phyloP scores from a whole-genome alignment of 2,888 invertebrate species.

The Apamea monoglypha region DNA sequence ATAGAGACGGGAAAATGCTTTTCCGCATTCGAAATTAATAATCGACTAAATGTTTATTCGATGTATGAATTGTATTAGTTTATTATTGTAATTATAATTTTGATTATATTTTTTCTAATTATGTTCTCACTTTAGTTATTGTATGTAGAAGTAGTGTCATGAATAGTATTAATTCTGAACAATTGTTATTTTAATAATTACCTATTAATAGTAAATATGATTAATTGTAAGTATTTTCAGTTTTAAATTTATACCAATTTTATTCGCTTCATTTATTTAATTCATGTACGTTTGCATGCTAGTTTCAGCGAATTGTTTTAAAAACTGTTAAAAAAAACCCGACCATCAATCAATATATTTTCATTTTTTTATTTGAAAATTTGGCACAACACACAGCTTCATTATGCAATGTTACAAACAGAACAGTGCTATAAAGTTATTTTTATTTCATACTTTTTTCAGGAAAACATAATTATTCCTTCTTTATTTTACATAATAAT shows the following conservation, averaged over 20 bases:
- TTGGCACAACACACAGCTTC: background rate
- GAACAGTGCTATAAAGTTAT: too few species aligned
- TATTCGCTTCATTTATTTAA: too few species aligned
- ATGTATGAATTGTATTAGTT: conserved; percentile 6
- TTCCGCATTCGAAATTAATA: conserved; percentile 28
- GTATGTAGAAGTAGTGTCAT: background rate
- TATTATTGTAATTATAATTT: background rate
- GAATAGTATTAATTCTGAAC: background rate
- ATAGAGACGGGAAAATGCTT: conserved; percentile 31
- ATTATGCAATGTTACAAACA: background rate
- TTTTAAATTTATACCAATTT: background rate
- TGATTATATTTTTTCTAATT: too few species aligned
- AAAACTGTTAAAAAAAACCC: too few species aligned
- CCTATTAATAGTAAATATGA: background rate
- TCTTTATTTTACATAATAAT: background rate
- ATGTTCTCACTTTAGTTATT: background rate
- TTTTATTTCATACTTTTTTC: background rate
- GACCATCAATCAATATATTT: too few species aligned
- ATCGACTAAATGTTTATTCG: conserved; percentile 50
- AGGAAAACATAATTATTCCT: background rate
- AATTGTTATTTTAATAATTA: background rate
- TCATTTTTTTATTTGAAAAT: too few species aligned
- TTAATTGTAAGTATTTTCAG: background rate
- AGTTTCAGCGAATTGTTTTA: too few species aligned
- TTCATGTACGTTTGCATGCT: too few species aligned